These are phyloP conservation scores for Platycnemis pennipes DNA, from an alignment of 2,888 invertebrate species.

Conservation along the genomic window DNA sequence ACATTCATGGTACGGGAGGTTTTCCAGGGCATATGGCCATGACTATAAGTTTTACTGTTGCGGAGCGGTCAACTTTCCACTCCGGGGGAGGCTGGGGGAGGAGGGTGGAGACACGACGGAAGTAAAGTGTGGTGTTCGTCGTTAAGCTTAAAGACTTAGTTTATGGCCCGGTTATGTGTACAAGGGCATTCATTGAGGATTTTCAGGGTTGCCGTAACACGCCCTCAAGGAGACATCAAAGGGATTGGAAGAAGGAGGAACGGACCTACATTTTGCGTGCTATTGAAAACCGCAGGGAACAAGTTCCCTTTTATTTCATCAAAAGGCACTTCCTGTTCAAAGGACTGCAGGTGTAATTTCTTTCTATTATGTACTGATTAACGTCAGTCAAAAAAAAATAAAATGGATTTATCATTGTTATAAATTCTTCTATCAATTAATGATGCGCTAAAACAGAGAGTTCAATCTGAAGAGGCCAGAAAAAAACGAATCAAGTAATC, in stretches of 20 bases:
- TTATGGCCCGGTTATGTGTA: not conserved
- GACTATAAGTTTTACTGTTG: not conserved
- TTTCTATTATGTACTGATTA: no score
- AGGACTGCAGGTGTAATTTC: no score
- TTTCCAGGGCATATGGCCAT: slow-evolving; percentile 8
- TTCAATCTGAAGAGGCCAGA: no score
- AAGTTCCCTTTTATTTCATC: not conserved
- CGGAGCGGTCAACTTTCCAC: not conserved
- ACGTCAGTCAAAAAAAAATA: no score
- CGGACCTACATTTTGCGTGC: not conserved
- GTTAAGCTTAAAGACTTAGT: slow-evolving; percentile 30
- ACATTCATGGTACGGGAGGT: not conserved
- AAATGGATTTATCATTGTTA: no score
- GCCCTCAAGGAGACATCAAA: not conserved
- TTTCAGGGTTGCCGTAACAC: not conserved
- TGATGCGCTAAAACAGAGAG: no score
- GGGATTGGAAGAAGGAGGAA: not conserved
- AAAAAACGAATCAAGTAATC: no score
- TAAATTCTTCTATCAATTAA: no score
- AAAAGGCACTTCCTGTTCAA: no score
- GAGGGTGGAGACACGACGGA: not conserved
- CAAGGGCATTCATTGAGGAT: not conserved
- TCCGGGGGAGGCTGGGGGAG: not conserved
- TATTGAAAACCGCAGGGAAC: not conserved
- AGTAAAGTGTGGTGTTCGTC: slow-evolving; percentile 8